A percentile compares a stretch with the other conserved stretches of the same genome.
Evolutionary conservation across 2,113 vertebrate genomes (phyloP).

Genomic region (Scomber colias): DNA sequence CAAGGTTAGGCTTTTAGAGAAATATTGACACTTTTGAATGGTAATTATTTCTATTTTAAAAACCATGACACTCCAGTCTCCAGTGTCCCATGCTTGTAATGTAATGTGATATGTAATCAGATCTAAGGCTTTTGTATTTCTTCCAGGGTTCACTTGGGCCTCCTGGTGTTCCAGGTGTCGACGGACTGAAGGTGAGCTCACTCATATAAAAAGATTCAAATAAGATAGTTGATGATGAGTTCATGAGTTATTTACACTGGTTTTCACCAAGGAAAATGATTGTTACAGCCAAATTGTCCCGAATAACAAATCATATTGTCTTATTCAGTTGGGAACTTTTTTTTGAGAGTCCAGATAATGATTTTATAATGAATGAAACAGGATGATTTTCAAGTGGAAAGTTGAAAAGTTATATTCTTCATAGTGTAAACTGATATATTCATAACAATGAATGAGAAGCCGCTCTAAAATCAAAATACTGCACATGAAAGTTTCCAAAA

Average conservation of each 20-base stretch:
- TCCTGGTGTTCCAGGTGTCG: conserved; percentile 89
- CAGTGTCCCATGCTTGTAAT: neutral
- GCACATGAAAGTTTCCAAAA: no score
- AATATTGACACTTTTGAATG: no score
- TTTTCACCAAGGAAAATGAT: neutral
- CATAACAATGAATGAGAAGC: neutral
- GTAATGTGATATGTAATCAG: neutral
- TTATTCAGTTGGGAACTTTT: no score
- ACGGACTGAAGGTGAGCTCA: conserved; percentile 92
- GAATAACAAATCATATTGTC: no score
- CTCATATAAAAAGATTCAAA: neutral
- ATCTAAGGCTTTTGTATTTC: conserved; percentile 32
- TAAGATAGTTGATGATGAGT: neutral
- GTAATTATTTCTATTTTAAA: no score
- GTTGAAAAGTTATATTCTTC: no score
- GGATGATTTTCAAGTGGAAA: neutral
- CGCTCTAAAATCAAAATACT: neutral
- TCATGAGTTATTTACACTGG: neutral
- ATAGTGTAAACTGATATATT: no score
- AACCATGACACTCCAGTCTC: neutral
- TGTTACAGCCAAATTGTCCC: no score
- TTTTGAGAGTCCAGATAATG: no score
- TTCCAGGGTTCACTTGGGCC: conserved; percentile 90
- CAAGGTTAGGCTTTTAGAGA: no score
- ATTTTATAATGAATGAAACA: neutral